Conservation (phyloP, 2,888 invertebrate genomes). For the Lasiommata megera region DNA sequence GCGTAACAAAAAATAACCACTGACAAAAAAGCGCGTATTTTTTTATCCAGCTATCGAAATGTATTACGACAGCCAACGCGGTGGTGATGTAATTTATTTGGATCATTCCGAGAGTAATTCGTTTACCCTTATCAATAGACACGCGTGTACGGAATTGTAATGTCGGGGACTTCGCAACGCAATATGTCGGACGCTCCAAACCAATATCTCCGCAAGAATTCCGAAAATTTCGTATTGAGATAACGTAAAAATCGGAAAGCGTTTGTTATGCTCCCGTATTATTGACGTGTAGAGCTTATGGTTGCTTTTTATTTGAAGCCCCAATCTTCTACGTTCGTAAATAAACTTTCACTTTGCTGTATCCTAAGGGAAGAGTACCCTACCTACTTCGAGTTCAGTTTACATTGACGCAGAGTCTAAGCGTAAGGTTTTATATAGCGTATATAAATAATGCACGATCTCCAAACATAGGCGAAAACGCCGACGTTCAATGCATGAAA, state of each 20-base stretch:
- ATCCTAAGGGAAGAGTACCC: too few relatives aligned
- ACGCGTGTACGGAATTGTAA: conserved; percentile 29
- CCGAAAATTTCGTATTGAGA: background rate
- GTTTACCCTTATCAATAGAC: conserved; percentile 48
- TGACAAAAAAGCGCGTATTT: background rate
- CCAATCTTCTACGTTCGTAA: background rate
- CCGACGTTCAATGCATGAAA: too few relatives aligned
- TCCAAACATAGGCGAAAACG: too few relatives aligned
- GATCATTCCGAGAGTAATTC: conserved; percentile 48
- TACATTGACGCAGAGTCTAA: too few relatives aligned
- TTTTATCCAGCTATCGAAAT: background rate
- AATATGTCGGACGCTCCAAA: conserved; percentile 5
- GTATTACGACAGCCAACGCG: background rate
- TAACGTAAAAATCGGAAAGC: background rate
- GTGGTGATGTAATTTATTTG: conserved; percentile 17
- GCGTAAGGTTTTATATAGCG: too few relatives aligned
- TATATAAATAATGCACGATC: too few relatives aligned
- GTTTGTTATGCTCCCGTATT: background rate
- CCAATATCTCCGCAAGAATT: background rate
- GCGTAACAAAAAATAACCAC: background rate
- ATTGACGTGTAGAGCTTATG: background rate
- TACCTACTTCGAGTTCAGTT: too few relatives aligned
- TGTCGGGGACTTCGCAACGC: conserved; percentile 11
- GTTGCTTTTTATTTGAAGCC: background rate
- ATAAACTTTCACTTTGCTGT: background rate